Evolutionary conservation across 2,797 vertebrate genomes (phyloP), one percentile per base, ranked within the genome.

Genomic region (Spinus pinus): DNA sequence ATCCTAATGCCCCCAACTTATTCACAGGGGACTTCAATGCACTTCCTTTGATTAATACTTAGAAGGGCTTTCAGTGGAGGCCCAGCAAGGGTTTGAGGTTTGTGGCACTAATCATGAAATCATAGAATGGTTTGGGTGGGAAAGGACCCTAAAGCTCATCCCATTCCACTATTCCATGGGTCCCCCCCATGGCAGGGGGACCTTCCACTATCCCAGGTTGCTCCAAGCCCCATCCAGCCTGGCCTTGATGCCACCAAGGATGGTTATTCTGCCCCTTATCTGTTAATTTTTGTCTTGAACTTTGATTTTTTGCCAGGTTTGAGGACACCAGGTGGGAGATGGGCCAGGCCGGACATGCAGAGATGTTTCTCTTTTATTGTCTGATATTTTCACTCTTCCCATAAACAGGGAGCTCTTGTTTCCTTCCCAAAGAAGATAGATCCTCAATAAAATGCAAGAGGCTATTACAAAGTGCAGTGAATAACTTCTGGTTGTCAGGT

Each of bases 151-250:
- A 67, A 60, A 61, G 7, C 4, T 39, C 53, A 18, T 27, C 9
- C 14, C 4, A 6, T 39, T 80, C 37, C 37, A 37, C 37, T 37
- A 37, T 37, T 37, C 37, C 37, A 37, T 37, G 37, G 37, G 37
- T 37, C 37, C 10, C 37, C 37, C 37, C 37, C 37, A 37, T 37
- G 37, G 37, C 37, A 37, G 37, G 13, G n/a, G 0, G 1, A 39
- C 24, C 24, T 66, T 54, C 18, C 54, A n/a, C 54, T 23, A 13
- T 16, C 30, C 61, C 41, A 67, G 10, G 7, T 20, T 81, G 31
- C 27, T 67, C 70, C 19, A 42, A n/a, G 27, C 31, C 12, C 39
- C 0, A 0, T 67, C 33, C 30, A 60, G 0, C 25, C 47, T 35
- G 27, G 7, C 22, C 19, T 37, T 61, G 35, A 33, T 67, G 31